Evolutionary conservation across 1,140 invertebrate species (phyloP).

Genomic region (Leptonema lineaticorne): DNA sequence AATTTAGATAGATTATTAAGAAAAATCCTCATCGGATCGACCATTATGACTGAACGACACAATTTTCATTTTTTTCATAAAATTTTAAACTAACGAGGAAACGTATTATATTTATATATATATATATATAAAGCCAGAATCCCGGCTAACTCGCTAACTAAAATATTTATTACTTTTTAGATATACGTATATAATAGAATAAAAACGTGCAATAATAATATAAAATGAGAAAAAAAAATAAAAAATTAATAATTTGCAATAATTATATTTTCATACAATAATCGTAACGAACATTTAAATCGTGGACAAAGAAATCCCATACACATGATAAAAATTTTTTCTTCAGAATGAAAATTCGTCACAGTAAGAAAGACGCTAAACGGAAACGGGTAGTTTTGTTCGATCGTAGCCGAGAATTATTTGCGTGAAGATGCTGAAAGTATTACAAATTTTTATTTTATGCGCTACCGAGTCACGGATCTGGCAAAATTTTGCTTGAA

Average conservation of each 20-base stretch:
- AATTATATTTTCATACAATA: conserved; percentile 6
- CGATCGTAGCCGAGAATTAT: not conserved
- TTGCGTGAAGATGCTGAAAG: not conserved
- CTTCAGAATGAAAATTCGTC: not conserved
- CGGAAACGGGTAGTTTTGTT: not conserved
- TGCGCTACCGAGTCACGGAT: too few relatives aligned
- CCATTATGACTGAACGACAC: not conserved
- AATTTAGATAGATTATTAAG: too few relatives aligned
- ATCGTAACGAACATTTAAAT: not conserved
- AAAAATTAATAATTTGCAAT: not conserved
- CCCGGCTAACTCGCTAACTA: not conserved
- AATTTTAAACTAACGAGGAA: not conserved
- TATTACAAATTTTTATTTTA: too few relatives aligned
- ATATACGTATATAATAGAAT: not conserved
- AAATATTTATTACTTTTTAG: too few relatives aligned
- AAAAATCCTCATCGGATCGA: not conserved
- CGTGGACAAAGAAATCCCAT: not conserved
- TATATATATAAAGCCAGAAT: too few relatives aligned
- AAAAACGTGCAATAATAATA: not conserved
- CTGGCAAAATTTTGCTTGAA: too few relatives aligned
- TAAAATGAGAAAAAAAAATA: not conserved
- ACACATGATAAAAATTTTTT: not conserved
- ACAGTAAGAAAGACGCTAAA: not conserved
- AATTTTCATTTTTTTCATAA: not conserved
- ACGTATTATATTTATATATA: not conserved